Evolutionary conservation across 2,797 vertebrate genomes (phyloP).

Genomic region (Hypotaenidia okinawae): DNA sequence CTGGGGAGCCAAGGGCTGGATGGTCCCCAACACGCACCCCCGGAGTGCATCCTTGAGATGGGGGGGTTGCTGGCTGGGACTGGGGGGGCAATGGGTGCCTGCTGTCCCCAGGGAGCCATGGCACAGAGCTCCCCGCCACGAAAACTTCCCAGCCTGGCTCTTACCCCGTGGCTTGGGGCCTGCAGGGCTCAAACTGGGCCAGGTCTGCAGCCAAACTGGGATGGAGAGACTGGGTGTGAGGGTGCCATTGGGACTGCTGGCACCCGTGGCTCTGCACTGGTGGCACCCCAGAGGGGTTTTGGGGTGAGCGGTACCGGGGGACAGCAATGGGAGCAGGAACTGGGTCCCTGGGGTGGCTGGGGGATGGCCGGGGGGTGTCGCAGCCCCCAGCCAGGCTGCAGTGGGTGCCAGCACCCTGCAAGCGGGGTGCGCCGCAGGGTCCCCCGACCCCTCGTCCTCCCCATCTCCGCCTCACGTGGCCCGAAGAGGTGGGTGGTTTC

Average conservation of each 20-base stretch:
- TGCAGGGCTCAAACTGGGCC: rapidly evolving
- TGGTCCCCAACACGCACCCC: not conserved
- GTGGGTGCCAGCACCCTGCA: not conserved
- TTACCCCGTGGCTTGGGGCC: not conserved
- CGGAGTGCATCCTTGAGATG: rapidly evolving
- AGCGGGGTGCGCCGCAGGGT: rapidly evolving
- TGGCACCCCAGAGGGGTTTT: not conserved
- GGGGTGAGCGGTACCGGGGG: not conserved
- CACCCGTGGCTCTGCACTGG: rapidly evolving
- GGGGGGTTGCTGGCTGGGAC: rapidly evolving
- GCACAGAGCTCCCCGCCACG: rapidly evolving
- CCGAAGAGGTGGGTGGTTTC: slow-evolving; percentile 30
- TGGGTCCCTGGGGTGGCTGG: rapidly evolving
- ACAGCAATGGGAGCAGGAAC: rapidly evolving
- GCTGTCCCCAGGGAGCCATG: rapidly evolving
- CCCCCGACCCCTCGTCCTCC: not conserved
- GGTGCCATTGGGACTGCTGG: rapidly evolving
- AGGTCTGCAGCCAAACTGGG: not conserved
- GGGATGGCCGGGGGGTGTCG: not conserved
- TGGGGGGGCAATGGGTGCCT: rapidly evolving
- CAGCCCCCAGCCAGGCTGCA: rapidly evolving
- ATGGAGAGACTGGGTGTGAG: not conserved
- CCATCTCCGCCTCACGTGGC: not conserved
- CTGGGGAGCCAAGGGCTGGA: rapidly evolving
- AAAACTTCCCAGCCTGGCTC: not conserved